Evolutionary conservation across 2,888 invertebrate genomes (phyloP).

Genomic region (Acleris emargana): DNA sequence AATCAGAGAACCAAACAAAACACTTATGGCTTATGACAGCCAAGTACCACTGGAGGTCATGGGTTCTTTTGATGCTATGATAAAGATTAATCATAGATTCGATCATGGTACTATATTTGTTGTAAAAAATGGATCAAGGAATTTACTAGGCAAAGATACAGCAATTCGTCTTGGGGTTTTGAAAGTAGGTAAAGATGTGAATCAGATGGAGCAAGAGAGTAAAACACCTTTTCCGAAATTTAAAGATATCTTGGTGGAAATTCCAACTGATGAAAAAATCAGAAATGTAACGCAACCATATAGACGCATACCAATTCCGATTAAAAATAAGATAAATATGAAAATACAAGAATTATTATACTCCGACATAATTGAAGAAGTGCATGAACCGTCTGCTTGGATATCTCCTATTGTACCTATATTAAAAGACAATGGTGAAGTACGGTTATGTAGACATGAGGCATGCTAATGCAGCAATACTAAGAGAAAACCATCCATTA

Average conservation of each 20-base stretch:
- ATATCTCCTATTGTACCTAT: slow-evolving; percentile 5
- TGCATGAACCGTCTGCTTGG: background rate
- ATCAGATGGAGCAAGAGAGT: background rate
- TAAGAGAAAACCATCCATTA: slow-evolving; percentile 5
- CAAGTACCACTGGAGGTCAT: too few relatives aligned
- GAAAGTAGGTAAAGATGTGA: background rate
- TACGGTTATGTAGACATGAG: slow-evolving; percentile 8
- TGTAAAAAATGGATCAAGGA: background rate
- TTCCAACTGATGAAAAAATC: background rate
- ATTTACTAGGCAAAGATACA: slow-evolving; percentile 1
- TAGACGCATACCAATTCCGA: background rate
- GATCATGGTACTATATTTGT: background rate
- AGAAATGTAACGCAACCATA: background rate
- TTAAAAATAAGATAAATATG: background rate
- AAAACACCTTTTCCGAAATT: background rate
- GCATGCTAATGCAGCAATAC: background rate
- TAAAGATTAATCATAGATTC: too few relatives aligned
- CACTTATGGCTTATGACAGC: too few relatives aligned
- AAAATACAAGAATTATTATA: background rate
- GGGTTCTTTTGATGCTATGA: too few relatives aligned
- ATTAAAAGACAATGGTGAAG: background rate
- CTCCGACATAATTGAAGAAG: slow-evolving; percentile 2
- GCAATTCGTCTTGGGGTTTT: background rate
- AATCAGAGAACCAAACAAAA: background rate
- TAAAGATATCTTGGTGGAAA: background rate